A percentile compares a stretch with the other conserved stretches of the same genome.
These are phyloP conservation scores for Silurus meridionalis DNA, from an alignment of 2,113 vertebrate species.

Conservation along the genomic window DNA sequence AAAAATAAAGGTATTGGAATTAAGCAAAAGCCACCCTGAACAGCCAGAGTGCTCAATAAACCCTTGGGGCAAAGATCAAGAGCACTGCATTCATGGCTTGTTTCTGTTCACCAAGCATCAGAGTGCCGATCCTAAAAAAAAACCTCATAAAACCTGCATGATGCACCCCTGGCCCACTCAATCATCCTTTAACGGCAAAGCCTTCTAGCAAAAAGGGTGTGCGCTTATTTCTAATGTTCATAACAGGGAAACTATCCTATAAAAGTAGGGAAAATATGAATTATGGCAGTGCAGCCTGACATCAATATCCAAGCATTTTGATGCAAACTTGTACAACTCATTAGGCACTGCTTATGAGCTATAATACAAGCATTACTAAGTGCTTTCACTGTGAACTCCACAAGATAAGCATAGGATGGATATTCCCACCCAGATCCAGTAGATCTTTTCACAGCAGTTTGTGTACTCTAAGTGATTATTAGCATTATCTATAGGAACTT, in stretches of 20 bases:
- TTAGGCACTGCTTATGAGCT: constrained; percentile 35
- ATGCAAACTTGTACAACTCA: constrained; percentile 49
- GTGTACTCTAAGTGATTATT: constrained; percentile 51
- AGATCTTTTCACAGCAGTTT: constrained; percentile 54
- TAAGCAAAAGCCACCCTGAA: constrained; percentile 23
- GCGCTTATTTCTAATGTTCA: constrained; percentile 31
- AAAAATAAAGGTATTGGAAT: constrained; percentile 12
- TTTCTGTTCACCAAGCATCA: constrained; percentile 27
- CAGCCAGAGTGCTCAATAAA: constrained; percentile 35
- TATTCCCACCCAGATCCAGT: constrained; percentile 40
- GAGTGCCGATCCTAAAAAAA: background rate
- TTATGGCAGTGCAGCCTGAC: constrained; percentile 38
- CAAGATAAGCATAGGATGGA: constrained; percentile 42
- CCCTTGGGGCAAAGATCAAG: constrained; percentile 45
- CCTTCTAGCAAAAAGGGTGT: background rate
- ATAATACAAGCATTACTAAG: constrained; percentile 31
- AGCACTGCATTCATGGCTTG: constrained; percentile 17
- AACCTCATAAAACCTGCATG: constrained; percentile 42
- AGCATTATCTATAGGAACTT: constrained; percentile 50
- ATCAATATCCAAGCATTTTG: constrained; percentile 27
- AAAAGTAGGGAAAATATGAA: constrained; percentile 47
- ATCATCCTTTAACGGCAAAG: background rate
- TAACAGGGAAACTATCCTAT: background rate
- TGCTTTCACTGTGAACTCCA: constrained; percentile 14
- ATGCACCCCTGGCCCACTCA: constrained; percentile 11